These are phyloP conservation scores for Pristiophorus japonicus DNA, from an alignment of 2,113 vertebrate genomes.

Conservation along the genomic window DNA sequence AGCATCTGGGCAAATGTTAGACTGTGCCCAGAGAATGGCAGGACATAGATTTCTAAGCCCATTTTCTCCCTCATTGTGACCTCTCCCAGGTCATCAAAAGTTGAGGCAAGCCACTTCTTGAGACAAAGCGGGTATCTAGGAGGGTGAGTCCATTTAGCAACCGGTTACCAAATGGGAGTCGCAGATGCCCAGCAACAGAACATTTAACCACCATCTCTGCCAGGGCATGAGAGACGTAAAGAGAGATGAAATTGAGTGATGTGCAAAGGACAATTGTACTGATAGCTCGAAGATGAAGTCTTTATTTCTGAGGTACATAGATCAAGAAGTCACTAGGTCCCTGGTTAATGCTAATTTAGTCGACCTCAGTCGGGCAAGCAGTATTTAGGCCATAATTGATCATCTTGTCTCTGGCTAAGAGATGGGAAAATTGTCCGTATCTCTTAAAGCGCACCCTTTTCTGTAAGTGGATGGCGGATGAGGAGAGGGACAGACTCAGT, in stretches of 20 bases:
- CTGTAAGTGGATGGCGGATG: too few relatives aligned
- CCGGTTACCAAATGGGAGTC: not conserved
- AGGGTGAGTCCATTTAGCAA: not conserved
- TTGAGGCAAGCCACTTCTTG: not conserved
- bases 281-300: conserved; percentile 54
- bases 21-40: not conserved
- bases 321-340: not conserved
- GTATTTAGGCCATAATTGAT: too few relatives aligned
- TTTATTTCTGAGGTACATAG: not conserved
- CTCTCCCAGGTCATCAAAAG: not conserved
- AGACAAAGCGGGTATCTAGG: not conserved
- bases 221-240: not conserved
- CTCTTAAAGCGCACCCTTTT: too few relatives aligned
- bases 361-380: too few relatives aligned
- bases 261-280: conserved; percentile 44
- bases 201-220: not conserved
- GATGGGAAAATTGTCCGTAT: too few relatives aligned
- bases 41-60: not conserved
- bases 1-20: too few relatives aligned
- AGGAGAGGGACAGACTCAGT: too few relatives aligned
- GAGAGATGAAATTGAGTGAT: not conserved
- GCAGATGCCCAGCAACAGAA: not conserved
- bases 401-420: too few relatives aligned
- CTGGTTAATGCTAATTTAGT: not conserved
- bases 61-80: not conserved